These are phyloP conservation scores for Hermetia illucens DNA, from an alignment of 1,140 invertebrate genomes.

Conservation along the genomic window DNA sequence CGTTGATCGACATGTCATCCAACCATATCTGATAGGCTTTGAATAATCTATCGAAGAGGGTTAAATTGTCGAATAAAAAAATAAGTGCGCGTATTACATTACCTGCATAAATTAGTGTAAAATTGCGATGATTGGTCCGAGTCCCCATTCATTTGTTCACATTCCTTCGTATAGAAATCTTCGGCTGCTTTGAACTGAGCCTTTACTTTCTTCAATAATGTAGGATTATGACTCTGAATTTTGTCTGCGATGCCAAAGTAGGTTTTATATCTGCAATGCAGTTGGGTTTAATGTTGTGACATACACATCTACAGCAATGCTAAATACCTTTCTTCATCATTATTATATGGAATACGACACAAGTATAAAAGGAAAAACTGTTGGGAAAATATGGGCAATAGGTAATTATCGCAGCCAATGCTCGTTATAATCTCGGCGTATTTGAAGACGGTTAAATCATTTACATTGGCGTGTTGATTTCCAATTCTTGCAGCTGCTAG, in stretches of 20 bases:
- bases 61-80: constrained; percentile 14
- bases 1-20: constrained; percentile 52
- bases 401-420: constrained; percentile 51
- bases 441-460: too few relatives aligned
- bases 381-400: constrained; percentile 62
- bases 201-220: constrained; percentile 59
- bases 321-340: constrained; percentile 9
- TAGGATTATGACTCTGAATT: constrained; percentile 61
- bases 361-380: constrained; percentile 66
- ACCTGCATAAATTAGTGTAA: constrained; percentile 17
- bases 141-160: constrained; percentile 20
- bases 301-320: background rate
- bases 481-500: too few relatives aligned
- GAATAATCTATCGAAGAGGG: constrained; percentile 46
- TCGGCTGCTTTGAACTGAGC: constrained; percentile 49
- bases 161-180: constrained; percentile 39
- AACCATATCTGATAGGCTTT: constrained; percentile 59
- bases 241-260: constrained; percentile 47
- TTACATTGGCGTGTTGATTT: too few relatives aligned
- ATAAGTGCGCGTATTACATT: constrained; percentile 4
- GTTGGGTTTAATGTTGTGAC: background rate
- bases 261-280: constrained; percentile 12
- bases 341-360: constrained; percentile 37
- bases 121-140: constrained; percentile 14
- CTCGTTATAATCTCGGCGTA: constrained; percentile 67